Evolutionary conservation across 2,113 vertebrate genomes (phyloP), one percentile per base, ranked within the genome.

Genomic region (Psittacus erithacus): DNA sequence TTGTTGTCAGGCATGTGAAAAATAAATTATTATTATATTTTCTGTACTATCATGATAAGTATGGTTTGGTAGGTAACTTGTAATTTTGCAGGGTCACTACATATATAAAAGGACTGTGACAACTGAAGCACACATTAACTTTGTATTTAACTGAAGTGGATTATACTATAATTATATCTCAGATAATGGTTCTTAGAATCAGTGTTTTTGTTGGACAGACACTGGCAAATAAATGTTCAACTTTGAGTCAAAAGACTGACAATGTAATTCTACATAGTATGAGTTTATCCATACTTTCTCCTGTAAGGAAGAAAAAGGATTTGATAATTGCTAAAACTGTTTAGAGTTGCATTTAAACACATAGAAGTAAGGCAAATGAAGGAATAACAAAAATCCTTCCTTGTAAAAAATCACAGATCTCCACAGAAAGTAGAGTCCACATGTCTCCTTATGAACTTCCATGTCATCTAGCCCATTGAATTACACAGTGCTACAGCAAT

Each of bases 231-330:
- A 84, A 82, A 57, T 16, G 11, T 50, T 84, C 31, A 75, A 35
- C 5, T 82, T 29, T 81, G 85, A 90, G 53, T 78, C 44, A 94
- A 75, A 86, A 89, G 20, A 57, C 31, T 73, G 80, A 68, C 73
- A 93, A 85, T 76, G 46, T 90, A 93, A 86, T 94, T 92, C 93
- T 95, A 20, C 24, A 50, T 29, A 38, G 13, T n/a, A 82, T 92
- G 52, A 93, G 47, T 10, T 55, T 92, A 44, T 82, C 44, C n/a
- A 24, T 63, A 25, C 12, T 64, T 71, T 68, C 24, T 62, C 93
- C 83, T 93, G 92, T 86, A 81, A 79, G 44, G 73, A 71, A 74
- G 70, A 62, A 88, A 80, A 91, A 47, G 2, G 4, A 80, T 88
- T 29, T 90, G 38, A 74, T 52, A 68, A 44, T 85, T 92, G 6